These are phyloP conservation scores for Drosophila equinoxialis DNA, from an alignment of 1,140 invertebrate genomes.

Conservation along the genomic window DNA sequence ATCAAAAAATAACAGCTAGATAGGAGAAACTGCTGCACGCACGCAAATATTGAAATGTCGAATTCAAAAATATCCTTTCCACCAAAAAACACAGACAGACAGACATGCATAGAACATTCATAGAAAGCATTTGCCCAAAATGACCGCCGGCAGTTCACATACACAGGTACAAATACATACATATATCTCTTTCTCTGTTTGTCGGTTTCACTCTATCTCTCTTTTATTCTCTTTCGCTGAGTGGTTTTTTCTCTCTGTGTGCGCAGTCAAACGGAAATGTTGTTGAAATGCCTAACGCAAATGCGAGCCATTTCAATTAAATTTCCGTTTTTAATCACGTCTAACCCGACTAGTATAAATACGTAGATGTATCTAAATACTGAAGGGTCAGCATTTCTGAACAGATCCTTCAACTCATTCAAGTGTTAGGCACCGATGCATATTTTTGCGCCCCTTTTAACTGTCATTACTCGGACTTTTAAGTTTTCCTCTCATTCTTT, in stretches of 20 bases:
- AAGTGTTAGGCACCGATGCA: not conserved
- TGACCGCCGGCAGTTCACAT: conserved; percentile 4
- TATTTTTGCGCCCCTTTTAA: not conserved
- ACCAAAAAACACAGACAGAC: conserved; percentile 1
- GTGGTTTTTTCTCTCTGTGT: conserved; percentile 11
- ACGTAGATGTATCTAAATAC: not conserved
- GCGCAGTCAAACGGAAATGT: conserved; percentile 7
- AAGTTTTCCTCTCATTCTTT: not conserved
- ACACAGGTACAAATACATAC: not conserved
- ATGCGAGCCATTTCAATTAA: conserved; percentile 12
- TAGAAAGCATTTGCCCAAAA: conserved; percentile 8
- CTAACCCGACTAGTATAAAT: conserved; percentile 7
- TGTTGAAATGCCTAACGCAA: conserved; percentile 12
- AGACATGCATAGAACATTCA: conserved; percentile 8
- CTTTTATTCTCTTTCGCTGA: not conserved
- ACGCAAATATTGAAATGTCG: conserved; percentile 14
- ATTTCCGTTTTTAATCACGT: conserved; percentile 11
- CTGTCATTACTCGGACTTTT: not conserved
- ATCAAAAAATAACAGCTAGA: conserved; percentile 8
- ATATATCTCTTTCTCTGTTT: not conserved
- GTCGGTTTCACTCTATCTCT: not conserved
- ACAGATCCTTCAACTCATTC: conserved; percentile 2
- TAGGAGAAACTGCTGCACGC: conserved; percentile 1
- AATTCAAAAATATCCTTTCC: conserved; percentile 7
- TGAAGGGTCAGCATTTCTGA: not conserved